These are phyloP conservation scores for Agelastica alni DNA, from an alignment of 2,888 invertebrate species.

Conservation along the genomic window DNA sequence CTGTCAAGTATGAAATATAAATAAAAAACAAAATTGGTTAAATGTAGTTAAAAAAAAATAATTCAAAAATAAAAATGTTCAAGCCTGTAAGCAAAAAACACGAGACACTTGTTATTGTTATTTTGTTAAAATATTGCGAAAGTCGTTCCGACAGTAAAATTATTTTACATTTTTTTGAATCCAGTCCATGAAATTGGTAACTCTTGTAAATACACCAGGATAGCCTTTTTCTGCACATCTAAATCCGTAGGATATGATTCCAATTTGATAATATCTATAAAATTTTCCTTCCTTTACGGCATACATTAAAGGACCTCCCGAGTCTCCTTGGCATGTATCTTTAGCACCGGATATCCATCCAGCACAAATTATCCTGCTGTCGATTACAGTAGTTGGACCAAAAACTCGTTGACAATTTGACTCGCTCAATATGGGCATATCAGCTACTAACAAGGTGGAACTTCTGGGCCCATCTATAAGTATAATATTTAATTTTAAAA, in stretches of 20 bases:
- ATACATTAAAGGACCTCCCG: conserved; percentile 79
- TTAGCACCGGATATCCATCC: conserved; percentile 67
- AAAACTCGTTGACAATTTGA: conserved; percentile 65
- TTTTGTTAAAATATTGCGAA: no score
- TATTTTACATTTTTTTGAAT: conserved; percentile 57
- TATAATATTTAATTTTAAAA: no score
- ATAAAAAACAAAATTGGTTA: no score
- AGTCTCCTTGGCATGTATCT: conserved; percentile 81
- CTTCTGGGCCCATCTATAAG: conserved; percentile 71
- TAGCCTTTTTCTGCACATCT: conserved; percentile 65
- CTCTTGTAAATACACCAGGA: conserved; percentile 68
- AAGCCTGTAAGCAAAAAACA: no score
- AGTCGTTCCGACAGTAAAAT: no score
- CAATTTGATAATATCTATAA: conserved; percentile 62
- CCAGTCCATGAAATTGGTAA: conserved; percentile 67
- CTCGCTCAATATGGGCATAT: conserved; percentile 71
- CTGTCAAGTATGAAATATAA: no score
- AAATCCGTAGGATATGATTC: conserved; percentile 70
- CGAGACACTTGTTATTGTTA: no score
- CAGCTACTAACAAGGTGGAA: conserved; percentile 66
- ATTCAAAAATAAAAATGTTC: no score
- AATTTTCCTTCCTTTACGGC: conserved; percentile 39
- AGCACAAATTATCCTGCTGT: conserved; percentile 71
- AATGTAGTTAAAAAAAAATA: no score
- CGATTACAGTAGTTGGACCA: conserved; percentile 61